Evolutionary conservation across 1,140 invertebrate genomes (phyloP), one percentile per base, ranked within the genome.

Genomic region (Dendroctonus ponderosae): DNA sequence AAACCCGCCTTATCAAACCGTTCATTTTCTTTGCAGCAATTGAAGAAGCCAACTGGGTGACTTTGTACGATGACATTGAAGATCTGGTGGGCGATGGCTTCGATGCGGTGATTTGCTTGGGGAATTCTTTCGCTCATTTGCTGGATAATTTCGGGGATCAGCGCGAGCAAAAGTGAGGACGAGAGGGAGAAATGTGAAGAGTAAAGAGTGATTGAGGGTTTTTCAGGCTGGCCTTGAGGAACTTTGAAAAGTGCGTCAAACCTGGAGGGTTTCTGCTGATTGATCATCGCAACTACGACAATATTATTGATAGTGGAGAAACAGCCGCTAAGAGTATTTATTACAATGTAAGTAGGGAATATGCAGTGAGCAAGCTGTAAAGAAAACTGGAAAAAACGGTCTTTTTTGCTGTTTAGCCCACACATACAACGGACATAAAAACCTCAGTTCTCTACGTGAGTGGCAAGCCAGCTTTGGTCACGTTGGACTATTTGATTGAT

Each of bases 51-150:
- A 91, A 91, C 73, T 91, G 90, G 89, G 75, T 91, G 64, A 89
- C 87, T 0, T 69, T 92, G 4, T 83, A 86, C 7, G 83, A 89
- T 8, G 91, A 94, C 71, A 85, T 90, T 26, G 76, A 82, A 41
- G 74, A 83, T 5, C 77, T 89, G 15, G 77, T 87, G 8, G 82
- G 81, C 0, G 82, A 82, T 9, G 84, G 85, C 41, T 92, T 91
- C 72, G 91, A 92, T 77, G 90, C 89, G 0, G 88, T 94, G 1
- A 90, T 94, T 68, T 94, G 91, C 74, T 81, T 94, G 42, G 92
- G 92, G 61, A 95, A 95, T 76, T 94, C 92, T 8, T 95, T 94
- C 79, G 90, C 92, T 51, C 92, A 94, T 80, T 85, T 95, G 69
- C 84, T 91, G 48, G 91, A 94, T 73, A 83, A 85, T 48, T 86